Evolutionary conservation across 2,888 invertebrate genomes (phyloP).

Genomic region (Apantesis nais): DNA sequence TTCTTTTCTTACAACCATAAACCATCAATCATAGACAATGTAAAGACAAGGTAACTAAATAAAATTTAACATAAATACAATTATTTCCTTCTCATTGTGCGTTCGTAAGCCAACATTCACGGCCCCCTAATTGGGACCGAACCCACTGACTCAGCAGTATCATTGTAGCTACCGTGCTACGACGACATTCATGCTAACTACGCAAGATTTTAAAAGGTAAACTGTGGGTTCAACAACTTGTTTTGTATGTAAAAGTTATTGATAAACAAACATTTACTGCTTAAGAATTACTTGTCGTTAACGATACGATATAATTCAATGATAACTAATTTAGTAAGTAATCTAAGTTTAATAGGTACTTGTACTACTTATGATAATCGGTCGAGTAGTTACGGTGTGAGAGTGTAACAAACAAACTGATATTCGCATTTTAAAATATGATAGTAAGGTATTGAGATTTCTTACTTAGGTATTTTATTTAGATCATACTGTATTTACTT

Average conservation of each 20-base stretch:
- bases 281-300: not conserved
- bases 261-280: not conserved
- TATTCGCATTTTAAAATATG: not conserved
- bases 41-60: conserved; percentile 10
- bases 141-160: conserved; percentile 41
- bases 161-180: conserved; percentile 49
- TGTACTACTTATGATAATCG: not conserved
- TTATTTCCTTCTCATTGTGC: conserved; percentile 31
- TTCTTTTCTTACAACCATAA: not conserved
- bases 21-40: conserved; percentile 5
- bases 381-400: not conserved
- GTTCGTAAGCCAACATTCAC: conserved; percentile 40
- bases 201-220: conserved; percentile 31
- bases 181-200: conserved; percentile 31
- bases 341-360: too few species aligned
- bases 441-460: too few species aligned
- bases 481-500: too few species aligned
- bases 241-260: conserved; percentile 9
- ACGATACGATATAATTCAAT: not conserved
- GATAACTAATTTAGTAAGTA: not conserved
- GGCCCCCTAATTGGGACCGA: conserved; percentile 46
- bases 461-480: too few species aligned
- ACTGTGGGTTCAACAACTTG: conserved; percentile 12
- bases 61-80: conserved; percentile 28
- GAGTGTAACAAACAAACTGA: not conserved